phyloP scores from a whole-genome alignment of 2,113 vertebrate species.

The Theristicus caerulescens region DNA sequence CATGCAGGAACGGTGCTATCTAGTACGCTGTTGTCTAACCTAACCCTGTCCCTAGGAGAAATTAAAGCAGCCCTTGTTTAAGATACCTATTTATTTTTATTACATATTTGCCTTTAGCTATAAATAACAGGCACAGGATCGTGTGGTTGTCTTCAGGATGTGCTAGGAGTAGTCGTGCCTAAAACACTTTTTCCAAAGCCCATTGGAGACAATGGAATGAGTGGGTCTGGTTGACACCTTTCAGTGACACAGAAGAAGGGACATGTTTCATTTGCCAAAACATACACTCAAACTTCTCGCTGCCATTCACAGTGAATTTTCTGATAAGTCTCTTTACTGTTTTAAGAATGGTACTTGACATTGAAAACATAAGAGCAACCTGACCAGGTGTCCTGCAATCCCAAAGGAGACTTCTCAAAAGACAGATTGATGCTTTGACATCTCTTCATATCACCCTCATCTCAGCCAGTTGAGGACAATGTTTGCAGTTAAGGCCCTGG shows the following conservation, averaged over 20 bases:
- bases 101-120: background rate
- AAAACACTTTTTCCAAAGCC: background rate
- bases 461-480: background rate
- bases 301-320: background rate
- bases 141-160: background rate
- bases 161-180: background rate
- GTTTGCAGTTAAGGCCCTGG: background rate
- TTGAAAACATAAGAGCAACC: background rate
- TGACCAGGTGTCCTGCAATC: background rate
- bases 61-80: background rate
- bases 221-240: background rate
- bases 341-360: background rate
- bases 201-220: background rate
- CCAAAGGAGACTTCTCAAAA: background rate
- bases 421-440: background rate
- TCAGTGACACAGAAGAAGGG: background rate
- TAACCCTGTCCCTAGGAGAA: background rate
- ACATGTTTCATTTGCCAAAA: background rate
- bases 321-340: background rate
- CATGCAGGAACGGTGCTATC: background rate
- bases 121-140: background rate
- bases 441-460: background rate
- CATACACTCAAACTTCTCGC: background rate
- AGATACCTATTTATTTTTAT: background rate
- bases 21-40: background rate